Evolutionary conservation across 2,113 vertebrate species (phyloP), one percentile per base, ranked within the genome.

Genomic region (Pyxicephalus adspersus): DNA sequence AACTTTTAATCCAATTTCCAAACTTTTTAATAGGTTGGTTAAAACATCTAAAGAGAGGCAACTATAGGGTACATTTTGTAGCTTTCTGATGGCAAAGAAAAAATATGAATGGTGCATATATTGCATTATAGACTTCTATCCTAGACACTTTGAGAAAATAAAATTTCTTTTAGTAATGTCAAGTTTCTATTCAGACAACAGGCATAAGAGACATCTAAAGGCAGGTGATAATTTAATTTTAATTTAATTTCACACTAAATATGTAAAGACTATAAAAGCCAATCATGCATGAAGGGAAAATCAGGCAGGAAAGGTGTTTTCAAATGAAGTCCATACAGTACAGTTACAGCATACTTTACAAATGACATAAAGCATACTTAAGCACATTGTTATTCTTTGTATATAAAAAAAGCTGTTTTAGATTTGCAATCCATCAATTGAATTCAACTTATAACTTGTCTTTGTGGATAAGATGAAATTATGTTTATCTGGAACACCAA

Each of bases 191-290:
- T 60, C 29, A 38, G 28, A 74, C 57, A 74, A 54, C 29, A 60
- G n/a, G 29, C 55, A 58, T 28, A 73, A n/a, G 34, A 57, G 52
- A 74, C 28, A 23, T 74, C 20, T 60, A 74, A 72, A 58, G 54
- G 54, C 54, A 74, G 71, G 71, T 74, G 54, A 74, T 74, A 38
- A 74, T 74, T 74, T 74, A 74, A 74, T 74, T 58, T 74, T 74
- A 60, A 74, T 74, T 74, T 74, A 74, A 74, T 74, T 58, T 74
- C 55, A 74, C 71, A 74, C 71, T 74, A 60, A 74, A 60, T 74
- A 74, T 74, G 29, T 74, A 74, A 74, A 74, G 20, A 60, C 70
- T 57, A 34, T 74, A 54, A 74, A 60, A 29, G 55, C 20, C 55
- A 60, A 74, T 58, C 71, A 58, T 38, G 71, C 26, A 17, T 74